Conservation (phyloP, 2,888 invertebrate genomes). For the Heteropelma amictum region DNA sequence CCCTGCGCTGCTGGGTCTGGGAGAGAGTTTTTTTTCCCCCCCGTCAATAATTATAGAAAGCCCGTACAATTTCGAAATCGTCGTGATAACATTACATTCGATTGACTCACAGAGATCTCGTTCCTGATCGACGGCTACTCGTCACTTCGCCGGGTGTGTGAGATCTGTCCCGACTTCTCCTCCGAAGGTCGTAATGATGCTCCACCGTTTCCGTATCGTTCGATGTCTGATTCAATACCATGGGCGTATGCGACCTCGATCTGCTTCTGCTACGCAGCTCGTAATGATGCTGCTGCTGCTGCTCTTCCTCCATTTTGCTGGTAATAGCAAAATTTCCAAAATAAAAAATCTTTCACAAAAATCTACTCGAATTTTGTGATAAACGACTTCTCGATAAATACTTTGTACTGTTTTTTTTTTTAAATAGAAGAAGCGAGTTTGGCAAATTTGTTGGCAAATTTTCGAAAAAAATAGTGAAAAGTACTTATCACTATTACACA, state of each 20-base stretch:
- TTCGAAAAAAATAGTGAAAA: neutral
- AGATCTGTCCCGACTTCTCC: conserved; percentile 71
- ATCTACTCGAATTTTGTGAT: neutral
- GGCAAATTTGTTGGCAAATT: neutral
- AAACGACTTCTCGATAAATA: neutral
- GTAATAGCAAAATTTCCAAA: neutral
- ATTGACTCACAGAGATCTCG: conserved; percentile 65
- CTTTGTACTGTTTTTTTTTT: too few species aligned
- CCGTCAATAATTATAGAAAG: too few species aligned
- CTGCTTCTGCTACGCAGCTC: conserved; percentile 73
- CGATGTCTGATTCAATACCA: conserved; percentile 58
- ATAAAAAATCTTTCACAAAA: neutral
- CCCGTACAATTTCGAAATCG: too few species aligned
- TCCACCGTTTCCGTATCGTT: conserved; percentile 66
- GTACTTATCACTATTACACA: too few species aligned
- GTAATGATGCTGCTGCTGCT: conserved; percentile 69
- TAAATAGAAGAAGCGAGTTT: neutral
- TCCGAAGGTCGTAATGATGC: conserved; percentile 71
- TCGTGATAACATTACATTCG: neutral
- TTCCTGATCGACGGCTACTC: conserved; percentile 67
- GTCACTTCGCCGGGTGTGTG: conserved; percentile 70
- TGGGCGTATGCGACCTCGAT: conserved; percentile 74
- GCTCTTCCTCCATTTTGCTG: conserved; percentile 70
- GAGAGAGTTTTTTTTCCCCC: conserved; percentile 21
- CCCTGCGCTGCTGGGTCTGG: conserved; percentile 62